Conservation (phyloP, 2,113 vertebrate genomes). For the Spilogale gracilis region DNA sequence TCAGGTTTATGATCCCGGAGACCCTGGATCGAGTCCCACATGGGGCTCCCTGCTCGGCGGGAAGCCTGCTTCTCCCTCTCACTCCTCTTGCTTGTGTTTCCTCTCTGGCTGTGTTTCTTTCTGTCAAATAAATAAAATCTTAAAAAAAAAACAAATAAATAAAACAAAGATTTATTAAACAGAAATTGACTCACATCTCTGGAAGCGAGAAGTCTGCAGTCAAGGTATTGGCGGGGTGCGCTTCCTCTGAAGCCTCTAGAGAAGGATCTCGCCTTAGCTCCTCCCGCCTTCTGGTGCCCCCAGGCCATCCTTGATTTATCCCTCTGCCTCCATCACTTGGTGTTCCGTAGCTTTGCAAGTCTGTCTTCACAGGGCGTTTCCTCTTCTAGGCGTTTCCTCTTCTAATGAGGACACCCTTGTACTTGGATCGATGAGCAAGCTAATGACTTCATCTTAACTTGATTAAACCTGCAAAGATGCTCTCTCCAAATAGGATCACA, state of each 20-base stretch:
- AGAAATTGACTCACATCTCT: background rate
- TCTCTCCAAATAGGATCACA: background rate
- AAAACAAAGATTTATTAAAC: background rate
- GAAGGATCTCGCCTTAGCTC: background rate
- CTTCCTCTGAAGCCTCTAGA: background rate
- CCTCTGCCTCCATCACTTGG: background rate
- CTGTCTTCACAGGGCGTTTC: background rate
- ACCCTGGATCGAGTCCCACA: no score
- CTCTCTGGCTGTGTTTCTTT: no score
- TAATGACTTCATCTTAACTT: background rate
- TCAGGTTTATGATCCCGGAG: no score
- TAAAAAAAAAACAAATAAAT: no score
- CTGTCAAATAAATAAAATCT: no score
- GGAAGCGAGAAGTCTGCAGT: background rate
- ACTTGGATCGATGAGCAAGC: background rate
- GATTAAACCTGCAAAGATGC: background rate
- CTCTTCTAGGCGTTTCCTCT: slow-evolving; percentile 32
- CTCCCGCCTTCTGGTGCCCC: background rate
- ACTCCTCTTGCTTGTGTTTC: no score
- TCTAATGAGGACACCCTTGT: background rate
- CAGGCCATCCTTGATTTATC: background rate
- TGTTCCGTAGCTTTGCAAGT: background rate
- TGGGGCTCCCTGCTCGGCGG: no score
- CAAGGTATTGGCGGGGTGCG: background rate
- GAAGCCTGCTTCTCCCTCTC: no score